phyloP scores from a whole-genome alignment of 2,888 invertebrate genomes.

The Phymatocera aterrima region DNA sequence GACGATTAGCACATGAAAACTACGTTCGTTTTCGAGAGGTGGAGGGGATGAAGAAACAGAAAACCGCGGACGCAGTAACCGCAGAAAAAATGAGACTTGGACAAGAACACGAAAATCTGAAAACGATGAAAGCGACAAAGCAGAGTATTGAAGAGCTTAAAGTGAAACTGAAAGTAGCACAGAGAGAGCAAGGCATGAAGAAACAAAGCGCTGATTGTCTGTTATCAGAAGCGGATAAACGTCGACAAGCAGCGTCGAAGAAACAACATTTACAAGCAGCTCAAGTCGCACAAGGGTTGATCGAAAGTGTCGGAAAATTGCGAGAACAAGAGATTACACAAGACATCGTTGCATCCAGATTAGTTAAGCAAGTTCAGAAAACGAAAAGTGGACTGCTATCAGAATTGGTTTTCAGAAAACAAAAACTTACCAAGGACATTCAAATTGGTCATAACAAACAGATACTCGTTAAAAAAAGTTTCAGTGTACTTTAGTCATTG shows the following conservation, averaged over 20 bases:
- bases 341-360: background rate
- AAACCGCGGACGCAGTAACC: background rate
- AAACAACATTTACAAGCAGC: background rate
- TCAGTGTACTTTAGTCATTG: background rate
- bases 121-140: background rate
- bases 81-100: background rate
- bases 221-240: background rate
- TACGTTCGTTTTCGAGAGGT: background rate
- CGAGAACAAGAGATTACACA: background rate
- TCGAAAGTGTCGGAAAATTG: background rate
- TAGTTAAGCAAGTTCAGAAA: background rate
- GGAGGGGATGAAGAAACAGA: background rate
- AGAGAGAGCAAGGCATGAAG: background rate
- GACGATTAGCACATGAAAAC: background rate
- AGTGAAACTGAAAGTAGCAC: background rate
- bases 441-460: background rate
- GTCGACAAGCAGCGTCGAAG: background rate
- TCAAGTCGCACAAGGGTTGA: background rate
- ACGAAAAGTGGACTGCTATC: background rate
- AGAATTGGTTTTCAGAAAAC: background rate
- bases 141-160: background rate
- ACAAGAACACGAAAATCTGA: background rate
- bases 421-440: background rate
- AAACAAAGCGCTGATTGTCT: background rate
- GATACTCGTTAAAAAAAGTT: background rate